Evolutionary conservation across 2,888 invertebrate species (phyloP), one percentile per base, ranked within the genome.

Genomic region (Agrochola circellaris): DNA sequence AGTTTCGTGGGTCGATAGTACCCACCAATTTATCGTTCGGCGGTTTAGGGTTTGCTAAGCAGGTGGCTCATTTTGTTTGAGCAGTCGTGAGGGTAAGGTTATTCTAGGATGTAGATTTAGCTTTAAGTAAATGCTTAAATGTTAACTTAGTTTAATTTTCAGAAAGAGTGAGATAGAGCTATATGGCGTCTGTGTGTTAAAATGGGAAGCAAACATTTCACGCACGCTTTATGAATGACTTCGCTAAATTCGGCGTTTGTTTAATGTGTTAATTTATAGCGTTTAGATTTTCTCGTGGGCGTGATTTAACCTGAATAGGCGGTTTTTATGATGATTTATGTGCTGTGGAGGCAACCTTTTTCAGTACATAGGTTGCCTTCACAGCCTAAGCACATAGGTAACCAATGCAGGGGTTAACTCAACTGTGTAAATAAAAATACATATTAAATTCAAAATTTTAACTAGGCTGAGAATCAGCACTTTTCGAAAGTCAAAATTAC

Each of bases 1-100:
- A 72, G 61, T 88, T 91, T 48, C 74, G 23, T 69, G 80, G 88
- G 87, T 84, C 89, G 89, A 87, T 87, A 76, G 70, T 61, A 84
- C 80, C 73, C 64, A 38, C 62, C 23, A 73, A 76, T 77, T 74
- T 75, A 79, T 68, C 77, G 66, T 77, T 34, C 62, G 38, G n/a
- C 38, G 34, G 60, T 73, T 84, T 64, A 23, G 69, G 75, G 75
- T 87, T 71, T 67, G 72, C 61, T 26, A 26, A 79, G 64, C 66
- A 73, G 56, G 51, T 17, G 23, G 17, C 68, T 66, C 64, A 56
- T 69, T 82, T 77, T 30, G 48, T 65, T 61, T 51, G 26, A 51
- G 30, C 54, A 48, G 64, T 26, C 34, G 20, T 51, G 13, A 15
- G n/a, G 51, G 75, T 70, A 42, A 62, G 61, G 51, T 58, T 64